Evolutionary conservation across 92 coral and sea anemone genomes (phyloP), one percentile per base, ranked within the genome.

Genomic region (Epizoanthus rinbou): DNA sequence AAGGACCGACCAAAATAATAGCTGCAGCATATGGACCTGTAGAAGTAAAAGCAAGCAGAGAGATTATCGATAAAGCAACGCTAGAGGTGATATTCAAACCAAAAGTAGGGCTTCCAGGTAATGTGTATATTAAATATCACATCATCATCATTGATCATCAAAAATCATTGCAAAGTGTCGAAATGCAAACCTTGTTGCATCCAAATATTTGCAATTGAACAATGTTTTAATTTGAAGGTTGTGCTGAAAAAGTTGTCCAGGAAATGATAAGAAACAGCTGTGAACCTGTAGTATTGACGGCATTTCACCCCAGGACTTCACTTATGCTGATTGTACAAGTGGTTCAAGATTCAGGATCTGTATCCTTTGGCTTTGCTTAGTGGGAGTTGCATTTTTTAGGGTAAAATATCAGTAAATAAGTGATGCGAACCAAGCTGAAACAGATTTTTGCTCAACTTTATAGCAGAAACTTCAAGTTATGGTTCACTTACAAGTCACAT

Each of bases 1-100:
- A 57, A 95, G 99, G 99, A 33, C 80, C 85, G 28, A 96, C 99
- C 6, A 92, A 91, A 60, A 90, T 92, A n/a, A 79, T 94, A 67
- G 98, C 94, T 53, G 98, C 98, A 21, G 93, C 93, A 13, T 96
- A 96, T 89, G 99, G 99, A 5, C 98, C 99, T 25, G 95, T 91
- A 74, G 98, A 96, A 88, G 99, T 96, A 4, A 86, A 90, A 83
- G 31, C 81, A 19, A 91, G 81, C 76, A 94, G 92, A 85, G 99
- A 96, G 70, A 84, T 96, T 57, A 90, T 96, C 18, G 98, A 96
- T 57, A 94, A 90, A 86, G 93, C 99, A 62, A 94, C 91, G 7
- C 84, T 96, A 16, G 99, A 96, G 66, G 99, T 96, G 60, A 87
- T 96, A 16, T 94, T 88, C 82, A 89, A 94, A 90, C 97, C 98